Percentiles rank a stretch among this genome's conserved stretches.
Conservation (phyloP, 2,113 vertebrate species). For the Nesoenas mayeri region DNA sequence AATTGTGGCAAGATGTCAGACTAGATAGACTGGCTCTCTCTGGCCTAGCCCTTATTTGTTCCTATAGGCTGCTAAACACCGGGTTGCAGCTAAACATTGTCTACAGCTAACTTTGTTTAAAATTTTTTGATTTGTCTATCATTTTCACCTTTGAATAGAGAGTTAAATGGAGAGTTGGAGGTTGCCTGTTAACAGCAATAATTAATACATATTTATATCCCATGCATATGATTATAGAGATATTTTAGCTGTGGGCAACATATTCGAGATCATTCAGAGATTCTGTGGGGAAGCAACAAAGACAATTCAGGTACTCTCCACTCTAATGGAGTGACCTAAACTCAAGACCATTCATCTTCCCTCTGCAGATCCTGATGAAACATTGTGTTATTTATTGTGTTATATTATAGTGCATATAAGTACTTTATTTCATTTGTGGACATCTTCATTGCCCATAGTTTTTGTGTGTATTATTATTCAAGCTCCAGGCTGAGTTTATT, state of each 20-base stretch:
- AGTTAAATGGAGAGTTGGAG: neutral
- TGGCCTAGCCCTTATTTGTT: neutral
- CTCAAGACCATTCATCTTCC: neutral
- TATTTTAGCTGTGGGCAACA: neutral
- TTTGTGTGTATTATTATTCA: constrained; percentile 11
- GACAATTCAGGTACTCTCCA: neutral
- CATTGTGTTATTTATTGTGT: neutral
- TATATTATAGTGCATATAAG: neutral
- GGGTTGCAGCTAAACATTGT: neutral
- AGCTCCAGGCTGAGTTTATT: constrained; percentile 4
- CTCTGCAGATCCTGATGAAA: neutral
- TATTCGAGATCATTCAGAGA: neutral
- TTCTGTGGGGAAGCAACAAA: neutral
- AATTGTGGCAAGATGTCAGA: neutral
- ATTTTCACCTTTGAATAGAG: neutral
- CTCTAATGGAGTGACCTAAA: neutral
- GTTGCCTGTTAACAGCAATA: neutral
- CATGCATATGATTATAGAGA: neutral
- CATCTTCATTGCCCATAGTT: neutral
- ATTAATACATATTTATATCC: neutral
- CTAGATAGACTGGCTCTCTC: neutral
- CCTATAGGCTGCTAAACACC: neutral
- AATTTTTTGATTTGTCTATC: neutral
- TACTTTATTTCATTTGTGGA: neutral
- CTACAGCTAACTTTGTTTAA: neutral